Percentiles rank a stretch among this genome's conserved stretches.
Evolutionary conservation across 2,888 invertebrate species (phyloP).

Genomic region (Thalpophila matura): DNA sequence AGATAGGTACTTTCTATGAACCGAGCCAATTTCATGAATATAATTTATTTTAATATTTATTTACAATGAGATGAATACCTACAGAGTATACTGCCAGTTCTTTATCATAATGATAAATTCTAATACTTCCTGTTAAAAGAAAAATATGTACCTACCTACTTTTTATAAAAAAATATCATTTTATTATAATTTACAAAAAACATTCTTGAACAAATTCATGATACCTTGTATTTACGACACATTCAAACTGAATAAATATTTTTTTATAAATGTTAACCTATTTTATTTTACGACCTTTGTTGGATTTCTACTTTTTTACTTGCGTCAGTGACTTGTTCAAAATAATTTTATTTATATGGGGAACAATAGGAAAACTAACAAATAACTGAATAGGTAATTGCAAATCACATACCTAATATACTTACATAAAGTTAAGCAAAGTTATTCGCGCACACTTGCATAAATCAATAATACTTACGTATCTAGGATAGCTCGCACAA

Average conservation of each 20-base stretch:
- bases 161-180: slow-evolving; percentile 38
- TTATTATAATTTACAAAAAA: slow-evolving; percentile 28
- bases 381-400: no score
- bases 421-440: no score
- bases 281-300: slow-evolving; percentile 58
- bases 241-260: slow-evolving; percentile 60
- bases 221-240: slow-evolving; percentile 52
- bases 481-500: no score
- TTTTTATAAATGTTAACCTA: slow-evolving; percentile 41
- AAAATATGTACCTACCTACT: slow-evolving; percentile 25
- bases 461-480: no score
- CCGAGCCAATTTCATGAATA: slow-evolving; percentile 60
- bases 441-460: no score
- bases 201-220: slow-evolving; percentile 32
- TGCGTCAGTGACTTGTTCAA: no score
- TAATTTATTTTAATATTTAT: slow-evolving; percentile 64
- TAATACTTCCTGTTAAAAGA: slow-evolving; percentile 12
- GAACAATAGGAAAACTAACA: no score
- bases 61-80: slow-evolving; percentile 43
- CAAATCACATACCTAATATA: no score
- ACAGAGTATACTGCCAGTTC: slow-evolving; percentile 52
- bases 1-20: slow-evolving; percentile 50
- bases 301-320: slow-evolving; percentile 14
- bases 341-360: no score
- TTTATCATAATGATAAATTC: slow-evolving; percentile 36